Percentiles rank a stretch among this genome's conserved stretches.
phyloP scores from a whole-genome alignment of 2,113 vertebrate genomes.

The Porphyrio hochstetteri region DNA sequence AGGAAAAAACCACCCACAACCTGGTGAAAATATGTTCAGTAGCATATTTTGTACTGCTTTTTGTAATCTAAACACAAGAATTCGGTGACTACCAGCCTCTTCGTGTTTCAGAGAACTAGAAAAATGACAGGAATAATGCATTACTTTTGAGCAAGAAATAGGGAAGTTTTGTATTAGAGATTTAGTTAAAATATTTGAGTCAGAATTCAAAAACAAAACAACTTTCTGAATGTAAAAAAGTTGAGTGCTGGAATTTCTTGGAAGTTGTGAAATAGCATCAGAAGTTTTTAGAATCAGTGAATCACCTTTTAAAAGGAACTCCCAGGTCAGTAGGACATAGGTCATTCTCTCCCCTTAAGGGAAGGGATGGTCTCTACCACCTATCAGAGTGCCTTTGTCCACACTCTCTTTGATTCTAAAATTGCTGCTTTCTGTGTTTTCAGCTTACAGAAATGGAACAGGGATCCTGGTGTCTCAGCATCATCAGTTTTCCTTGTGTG shows the following conservation, averaged over 20 bases:
- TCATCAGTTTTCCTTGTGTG: not conserved
- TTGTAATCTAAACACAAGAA: not conserved
- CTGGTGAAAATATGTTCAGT: not conserved
- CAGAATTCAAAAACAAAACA: not conserved
- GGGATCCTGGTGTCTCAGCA: not conserved
- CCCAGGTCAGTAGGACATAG: accelerated
- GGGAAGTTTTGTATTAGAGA: not conserved
- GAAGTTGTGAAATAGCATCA: not conserved
- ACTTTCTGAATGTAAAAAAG: not conserved
- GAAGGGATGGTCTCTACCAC: not conserved
- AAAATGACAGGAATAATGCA: not conserved
- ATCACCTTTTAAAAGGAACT: not conserved
- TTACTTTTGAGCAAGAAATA: not conserved
- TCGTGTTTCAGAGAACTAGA: not conserved
- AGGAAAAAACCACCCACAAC: accelerated
- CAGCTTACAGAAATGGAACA: not conserved
- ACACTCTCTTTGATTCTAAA: not conserved
- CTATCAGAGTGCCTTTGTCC: not conserved
- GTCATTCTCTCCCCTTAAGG: not conserved
- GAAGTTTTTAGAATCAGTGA: not conserved
- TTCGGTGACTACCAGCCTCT: not conserved
- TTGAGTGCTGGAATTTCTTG: not conserved
- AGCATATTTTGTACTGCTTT: not conserved
- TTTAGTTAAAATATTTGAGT: not conserved
- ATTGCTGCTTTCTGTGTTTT: not conserved